Evolutionary conservation across 1,140 invertebrate genomes (phyloP).

Genomic region (Venturia canescens): DNA sequence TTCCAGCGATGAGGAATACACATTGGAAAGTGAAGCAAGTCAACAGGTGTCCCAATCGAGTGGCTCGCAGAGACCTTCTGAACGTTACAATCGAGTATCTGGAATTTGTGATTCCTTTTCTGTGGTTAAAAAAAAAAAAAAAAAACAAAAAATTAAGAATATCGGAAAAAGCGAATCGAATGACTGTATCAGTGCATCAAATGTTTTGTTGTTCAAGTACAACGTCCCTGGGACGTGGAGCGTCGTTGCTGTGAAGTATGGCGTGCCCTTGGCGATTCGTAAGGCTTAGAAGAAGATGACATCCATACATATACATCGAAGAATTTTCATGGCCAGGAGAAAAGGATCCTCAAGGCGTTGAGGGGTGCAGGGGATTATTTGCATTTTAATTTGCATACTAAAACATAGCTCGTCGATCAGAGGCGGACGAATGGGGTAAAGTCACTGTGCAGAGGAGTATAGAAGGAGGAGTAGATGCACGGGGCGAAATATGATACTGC

Average conservation of each 20-base stretch:
- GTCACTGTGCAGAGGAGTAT: neutral
- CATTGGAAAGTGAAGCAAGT: neutral
- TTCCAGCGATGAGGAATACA: neutral
- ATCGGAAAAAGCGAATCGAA: neutral
- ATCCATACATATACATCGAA: neutral
- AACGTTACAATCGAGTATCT: neutral
- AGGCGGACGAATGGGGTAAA: constrained; percentile 49
- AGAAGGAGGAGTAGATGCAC: constrained; percentile 21
- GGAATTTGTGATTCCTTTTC: neutral
- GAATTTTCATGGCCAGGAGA: neutral
- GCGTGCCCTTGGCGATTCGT: constrained; percentile 35
- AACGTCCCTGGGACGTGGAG: neutral
- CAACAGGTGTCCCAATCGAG: neutral
- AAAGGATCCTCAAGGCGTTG: constrained; percentile 24
- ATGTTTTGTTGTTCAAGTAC: neutral
- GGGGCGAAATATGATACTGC: constrained; percentile 71
- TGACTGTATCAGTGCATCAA: constrained; percentile 19
- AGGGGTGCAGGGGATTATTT: constrained; percentile 61
- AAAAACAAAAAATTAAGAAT: neutral
- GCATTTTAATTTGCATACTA: constrained; percentile 76
- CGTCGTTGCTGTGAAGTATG: neutral
- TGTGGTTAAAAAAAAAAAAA: neutral
- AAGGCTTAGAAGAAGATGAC: constrained; percentile 33
- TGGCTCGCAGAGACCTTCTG: constrained; percentile 8
- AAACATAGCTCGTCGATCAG: constrained; percentile 68